A percentile compares a stretch with the other conserved stretches of the same genome.
These are phyloP conservation scores for Gerosis bhagava DNA, from an alignment of 2,888 invertebrate genomes.

Conservation along the genomic window DNA sequence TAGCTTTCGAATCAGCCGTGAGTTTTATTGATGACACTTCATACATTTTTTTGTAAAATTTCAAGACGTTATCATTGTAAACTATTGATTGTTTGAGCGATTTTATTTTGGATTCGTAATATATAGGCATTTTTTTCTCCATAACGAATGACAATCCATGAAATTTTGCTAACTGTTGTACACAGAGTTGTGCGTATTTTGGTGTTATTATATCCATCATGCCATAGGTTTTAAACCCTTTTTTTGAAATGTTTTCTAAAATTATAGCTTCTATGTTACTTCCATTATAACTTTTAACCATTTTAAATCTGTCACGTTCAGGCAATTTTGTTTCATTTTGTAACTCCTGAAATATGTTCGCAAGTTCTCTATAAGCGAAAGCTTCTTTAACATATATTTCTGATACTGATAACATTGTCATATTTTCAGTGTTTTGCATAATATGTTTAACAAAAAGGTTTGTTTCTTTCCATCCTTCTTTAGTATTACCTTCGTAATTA, in stretches of 20 bases:
- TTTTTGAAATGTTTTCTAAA: constrained; percentile 48
- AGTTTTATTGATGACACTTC: constrained; percentile 35
- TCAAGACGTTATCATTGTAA: constrained; percentile 41
- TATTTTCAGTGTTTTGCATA: constrained; percentile 32
- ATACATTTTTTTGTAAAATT: constrained; percentile 34
- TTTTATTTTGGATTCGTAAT: constrained; percentile 41
- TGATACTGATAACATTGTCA: constrained; percentile 41
- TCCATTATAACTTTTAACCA: constrained; percentile 45
- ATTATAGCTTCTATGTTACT: constrained; percentile 45
- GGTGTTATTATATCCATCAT: constrained; percentile 47
- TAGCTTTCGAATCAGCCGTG: constrained; percentile 37
- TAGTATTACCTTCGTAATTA: constrained; percentile 42
- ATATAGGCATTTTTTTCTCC: constrained; percentile 43
- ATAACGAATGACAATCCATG: constrained; percentile 52
- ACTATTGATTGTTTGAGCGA: constrained; percentile 27
- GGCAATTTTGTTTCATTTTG: constrained; percentile 48
- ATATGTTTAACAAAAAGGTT: constrained; percentile 55
- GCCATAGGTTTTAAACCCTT: constrained; percentile 44
- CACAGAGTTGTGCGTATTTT: constrained; percentile 46
- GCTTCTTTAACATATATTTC: constrained; percentile 48
- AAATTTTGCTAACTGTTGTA: constrained; percentile 53
- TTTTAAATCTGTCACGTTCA: constrained; percentile 42
- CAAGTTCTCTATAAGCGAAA: constrained; percentile 47
- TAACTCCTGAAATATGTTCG: constrained; percentile 41
- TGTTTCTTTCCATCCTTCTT: constrained; percentile 36